phyloP scores from a whole-genome alignment of 2,797 vertebrate species.

The Sebastes diaconus region DNA sequence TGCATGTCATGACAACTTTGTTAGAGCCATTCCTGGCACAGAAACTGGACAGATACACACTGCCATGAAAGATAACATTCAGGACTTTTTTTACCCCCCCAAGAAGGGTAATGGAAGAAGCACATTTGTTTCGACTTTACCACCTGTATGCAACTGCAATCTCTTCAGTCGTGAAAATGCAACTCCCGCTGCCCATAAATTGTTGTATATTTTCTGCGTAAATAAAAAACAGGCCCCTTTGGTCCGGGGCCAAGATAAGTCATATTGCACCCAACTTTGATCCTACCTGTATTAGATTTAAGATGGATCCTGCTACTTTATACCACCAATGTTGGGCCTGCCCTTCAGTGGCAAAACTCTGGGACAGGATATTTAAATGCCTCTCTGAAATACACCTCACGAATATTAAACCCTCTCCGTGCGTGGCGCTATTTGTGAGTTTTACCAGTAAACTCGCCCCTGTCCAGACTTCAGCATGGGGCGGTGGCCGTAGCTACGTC shows the following conservation, averaged over 20 bases:
- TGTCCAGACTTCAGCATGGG: neutral
- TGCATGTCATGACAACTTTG: neutral
- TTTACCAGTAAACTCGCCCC: neutral
- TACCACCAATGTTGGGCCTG: neutral
- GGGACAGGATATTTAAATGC: too few relatives aligned
- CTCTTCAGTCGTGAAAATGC: neutral
- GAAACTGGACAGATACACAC: neutral
- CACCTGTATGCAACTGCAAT: neutral
- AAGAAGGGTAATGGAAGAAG: neutral
- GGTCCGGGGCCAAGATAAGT: too few relatives aligned
- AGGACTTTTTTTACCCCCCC: neutral
- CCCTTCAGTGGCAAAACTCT: neutral
- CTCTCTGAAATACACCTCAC: too few relatives aligned
- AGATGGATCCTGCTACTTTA: too few relatives aligned
- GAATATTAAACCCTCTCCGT: neutral
- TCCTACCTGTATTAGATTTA: too few relatives aligned
- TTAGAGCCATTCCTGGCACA: neutral
- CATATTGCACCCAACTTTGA: too few relatives aligned
- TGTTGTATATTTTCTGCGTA: neutral
- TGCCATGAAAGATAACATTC: neutral
- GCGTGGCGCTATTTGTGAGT: neutral
- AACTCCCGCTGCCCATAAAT: neutral
- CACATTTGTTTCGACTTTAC: neutral
- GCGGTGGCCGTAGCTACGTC: too few relatives aligned
- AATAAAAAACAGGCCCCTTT: neutral